Conservation (phyloP, 2,888 invertebrate species). For the Amiota minor region DNA sequence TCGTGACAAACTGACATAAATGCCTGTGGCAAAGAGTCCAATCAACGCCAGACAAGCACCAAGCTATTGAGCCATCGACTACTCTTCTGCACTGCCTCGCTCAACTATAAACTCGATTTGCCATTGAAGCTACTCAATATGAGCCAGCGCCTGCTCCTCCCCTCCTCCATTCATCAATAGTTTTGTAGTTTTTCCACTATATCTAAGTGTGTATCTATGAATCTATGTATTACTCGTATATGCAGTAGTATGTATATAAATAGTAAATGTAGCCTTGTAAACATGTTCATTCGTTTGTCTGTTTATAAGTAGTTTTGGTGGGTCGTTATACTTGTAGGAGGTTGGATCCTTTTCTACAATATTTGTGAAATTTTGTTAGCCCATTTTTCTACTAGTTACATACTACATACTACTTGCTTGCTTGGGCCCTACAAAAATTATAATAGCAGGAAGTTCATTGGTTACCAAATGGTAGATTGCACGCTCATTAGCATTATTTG, state of each 20-base stretch:
- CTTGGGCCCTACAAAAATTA: constrained; percentile 14
- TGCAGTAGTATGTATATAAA: neutral
- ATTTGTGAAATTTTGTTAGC: constrained; percentile 10
- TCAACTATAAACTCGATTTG: neutral
- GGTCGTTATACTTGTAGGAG: neutral
- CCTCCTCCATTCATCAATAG: constrained; percentile 1
- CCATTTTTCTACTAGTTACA: constrained; percentile 61
- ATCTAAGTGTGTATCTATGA: neutral
- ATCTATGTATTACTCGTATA: neutral
- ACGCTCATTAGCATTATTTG: constrained; percentile 66
- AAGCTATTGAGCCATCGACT: constrained; percentile 17
- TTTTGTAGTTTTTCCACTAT: constrained; percentile 3
- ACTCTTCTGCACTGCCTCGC: neutral
- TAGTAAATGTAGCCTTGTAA: neutral
- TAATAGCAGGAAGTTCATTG: constrained; percentile 41
- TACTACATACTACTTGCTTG: constrained; percentile 52
- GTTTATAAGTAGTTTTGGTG: constrained; percentile 18
- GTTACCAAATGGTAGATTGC: constrained; percentile 65
- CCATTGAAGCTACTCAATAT: constrained; percentile 25
- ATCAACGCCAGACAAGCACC: constrained; percentile 60
- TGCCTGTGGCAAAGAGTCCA: constrained; percentile 61
- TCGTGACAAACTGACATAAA: constrained; percentile 66
- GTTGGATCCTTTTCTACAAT: too few relatives aligned
- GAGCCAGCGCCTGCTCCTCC: neutral
- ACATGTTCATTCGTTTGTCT: neutral